Evolutionary conservation across 2,888 invertebrate genomes (phyloP).

Genomic region (Desoria tigrina): DNA sequence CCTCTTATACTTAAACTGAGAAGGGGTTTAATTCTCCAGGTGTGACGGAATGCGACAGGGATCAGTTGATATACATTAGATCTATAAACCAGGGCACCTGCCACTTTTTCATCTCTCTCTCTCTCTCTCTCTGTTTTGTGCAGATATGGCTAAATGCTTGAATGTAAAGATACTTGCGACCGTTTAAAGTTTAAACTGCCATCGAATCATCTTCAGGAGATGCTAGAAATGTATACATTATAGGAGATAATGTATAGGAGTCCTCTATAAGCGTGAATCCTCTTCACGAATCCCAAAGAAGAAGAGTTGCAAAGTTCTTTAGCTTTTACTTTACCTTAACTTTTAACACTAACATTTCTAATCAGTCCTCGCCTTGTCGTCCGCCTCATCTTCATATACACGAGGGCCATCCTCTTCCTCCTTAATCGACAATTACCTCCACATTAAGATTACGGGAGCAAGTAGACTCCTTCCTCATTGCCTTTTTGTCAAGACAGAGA

Average conservation of each 20-base stretch:
- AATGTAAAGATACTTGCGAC: no score
- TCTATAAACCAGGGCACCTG: slow-evolving; percentile 49
- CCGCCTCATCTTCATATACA: slow-evolving; percentile 5
- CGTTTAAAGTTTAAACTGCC: no score
- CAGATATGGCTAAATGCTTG: background rate
- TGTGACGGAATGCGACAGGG: slow-evolving; percentile 46
- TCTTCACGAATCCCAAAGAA: background rate
- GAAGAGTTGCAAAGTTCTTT: background rate
- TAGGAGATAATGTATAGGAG: no score
- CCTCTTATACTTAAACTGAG: no score
- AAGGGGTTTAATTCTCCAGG: slow-evolving; percentile 42
- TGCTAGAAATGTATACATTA: no score
- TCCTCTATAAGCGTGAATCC: no score
- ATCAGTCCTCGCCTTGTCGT: background rate
- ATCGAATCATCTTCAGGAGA: no score
- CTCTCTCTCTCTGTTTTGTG: background rate
- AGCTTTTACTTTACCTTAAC: slow-evolving; percentile 7
- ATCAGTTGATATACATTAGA: slow-evolving; percentile 29
- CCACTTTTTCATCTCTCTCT: slow-evolving; percentile 33
- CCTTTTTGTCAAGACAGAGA: slow-evolving; percentile 13
- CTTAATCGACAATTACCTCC: slow-evolving; percentile 20
- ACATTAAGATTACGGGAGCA: slow-evolving; percentile 22
- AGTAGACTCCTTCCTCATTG: slow-evolving; percentile 19
- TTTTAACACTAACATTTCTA: background rate
- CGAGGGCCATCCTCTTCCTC: slow-evolving; percentile 15